Evolutionary conservation across 92 coral and sea anemone species (phyloP).

Genomic region (Zoanthus sociatus): DNA sequence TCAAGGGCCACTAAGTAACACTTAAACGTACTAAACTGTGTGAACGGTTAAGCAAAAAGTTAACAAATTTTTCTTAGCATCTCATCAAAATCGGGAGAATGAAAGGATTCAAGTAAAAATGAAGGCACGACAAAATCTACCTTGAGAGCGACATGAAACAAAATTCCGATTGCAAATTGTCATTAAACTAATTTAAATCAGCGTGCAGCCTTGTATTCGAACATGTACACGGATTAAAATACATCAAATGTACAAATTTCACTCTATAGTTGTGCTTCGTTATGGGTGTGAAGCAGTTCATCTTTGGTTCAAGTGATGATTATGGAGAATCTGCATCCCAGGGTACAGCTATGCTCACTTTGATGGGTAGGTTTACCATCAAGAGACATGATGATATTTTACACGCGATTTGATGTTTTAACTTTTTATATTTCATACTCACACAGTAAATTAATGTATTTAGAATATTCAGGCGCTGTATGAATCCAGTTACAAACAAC

Average conservation of each 20-base stretch:
- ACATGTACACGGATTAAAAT: conserved; percentile 27
- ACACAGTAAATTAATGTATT: neutral
- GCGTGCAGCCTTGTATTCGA: conserved; percentile 27
- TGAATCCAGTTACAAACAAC: neutral
- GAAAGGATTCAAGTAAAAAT: conserved; percentile 33
- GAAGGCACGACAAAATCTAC: conserved; percentile 29
- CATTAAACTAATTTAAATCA: neutral
- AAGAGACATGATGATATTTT: conserved; percentile 11
- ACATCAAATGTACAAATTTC: neutral
- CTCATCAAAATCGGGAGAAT: conserved; percentile 31
- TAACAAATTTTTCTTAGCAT: conserved; percentile 18
- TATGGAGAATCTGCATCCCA: conserved; percentile 15
- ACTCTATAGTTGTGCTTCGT: conserved; percentile 1
- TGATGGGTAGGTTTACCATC: conserved; percentile 32
- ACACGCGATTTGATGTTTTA: conserved; percentile 21
- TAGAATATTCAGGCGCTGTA: conserved; percentile 7
- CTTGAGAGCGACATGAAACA: conserved; percentile 20
- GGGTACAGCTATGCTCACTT: conserved; percentile 16
- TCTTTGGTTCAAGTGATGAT: conserved; percentile 22
- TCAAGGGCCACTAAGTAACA: conserved; percentile 34
- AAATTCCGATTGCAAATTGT: neutral
- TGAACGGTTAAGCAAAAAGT: conserved; percentile 31
- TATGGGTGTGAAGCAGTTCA: neutral
- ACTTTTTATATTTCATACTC: conserved; percentile 16
- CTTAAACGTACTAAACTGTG: conserved; percentile 30